Percentiles rank a stretch among this genome's conserved stretches.
phyloP scores from a whole-genome alignment of 2,797 vertebrate genomes.

The Sebastes nivosus region DNA sequence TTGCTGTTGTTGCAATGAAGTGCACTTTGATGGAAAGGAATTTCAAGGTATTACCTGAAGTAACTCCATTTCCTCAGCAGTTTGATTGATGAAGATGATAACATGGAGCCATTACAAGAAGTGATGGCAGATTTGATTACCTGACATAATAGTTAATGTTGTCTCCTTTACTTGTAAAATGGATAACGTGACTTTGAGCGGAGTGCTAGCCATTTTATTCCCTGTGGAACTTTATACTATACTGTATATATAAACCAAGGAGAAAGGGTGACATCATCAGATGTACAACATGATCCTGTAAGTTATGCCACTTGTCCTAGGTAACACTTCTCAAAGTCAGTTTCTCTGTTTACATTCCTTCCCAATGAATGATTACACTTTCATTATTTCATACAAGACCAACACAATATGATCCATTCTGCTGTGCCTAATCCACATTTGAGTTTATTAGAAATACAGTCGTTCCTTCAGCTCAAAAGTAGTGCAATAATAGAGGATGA shows the following conservation, averaged over 20 bases:
- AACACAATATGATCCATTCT: conserved; percentile 64
- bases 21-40: neutral
- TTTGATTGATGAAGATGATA: conserved; percentile 49
- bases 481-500: conserved; percentile 70
- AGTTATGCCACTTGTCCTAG: conserved; percentile 21
- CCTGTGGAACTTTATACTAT: neutral
- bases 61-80: conserved; percentile 23
- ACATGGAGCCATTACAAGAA: conserved; percentile 29
- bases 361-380: conserved; percentile 63
- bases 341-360: conserved; percentile 70
- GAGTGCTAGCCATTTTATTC: neutral
- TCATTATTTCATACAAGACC: conserved; percentile 70
- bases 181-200: conserved; percentile 9
- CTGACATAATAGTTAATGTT: conserved; percentile 31
- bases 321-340: conserved; percentile 66
- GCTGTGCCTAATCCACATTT: conserved; percentile 75
- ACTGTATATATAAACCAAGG: conserved; percentile 1
- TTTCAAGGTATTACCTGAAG: conserved; percentile 24
- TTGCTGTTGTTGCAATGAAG: neutral
- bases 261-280: conserved; percentile 35
- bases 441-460: conserved; percentile 73
- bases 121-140: conserved; percentile 45
- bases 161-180: conserved; percentile 24
- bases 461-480: conserved; percentile 60
- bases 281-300: conserved; percentile 6